phyloP scores from a whole-genome alignment of 2,888 invertebrate genomes.

The Trissolcus brochymenae region DNA sequence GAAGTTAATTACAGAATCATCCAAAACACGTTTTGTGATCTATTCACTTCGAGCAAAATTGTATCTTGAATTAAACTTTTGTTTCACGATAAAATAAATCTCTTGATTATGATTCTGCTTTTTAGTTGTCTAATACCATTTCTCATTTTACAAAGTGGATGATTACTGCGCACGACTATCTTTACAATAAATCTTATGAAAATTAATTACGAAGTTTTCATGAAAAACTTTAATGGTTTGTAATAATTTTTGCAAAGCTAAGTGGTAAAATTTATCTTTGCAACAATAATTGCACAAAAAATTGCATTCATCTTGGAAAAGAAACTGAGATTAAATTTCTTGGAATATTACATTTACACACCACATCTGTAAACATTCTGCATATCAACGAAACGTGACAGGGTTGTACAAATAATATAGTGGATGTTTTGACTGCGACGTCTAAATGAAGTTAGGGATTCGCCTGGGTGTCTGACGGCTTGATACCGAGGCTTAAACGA shows the following conservation, averaged over 20 bases:
- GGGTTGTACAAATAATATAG: constrained; percentile 25
- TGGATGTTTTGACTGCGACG: constrained; percentile 34
- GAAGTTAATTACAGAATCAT: no score
- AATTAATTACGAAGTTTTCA: no score
- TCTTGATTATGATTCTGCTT: no score
- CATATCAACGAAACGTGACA: constrained; percentile 40
- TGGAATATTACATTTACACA: constrained; percentile 1
- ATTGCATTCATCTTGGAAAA: background rate
- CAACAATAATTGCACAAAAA: background rate
- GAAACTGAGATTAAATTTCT: background rate
- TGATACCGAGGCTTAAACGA: constrained; percentile 41
- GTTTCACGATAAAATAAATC: no score
- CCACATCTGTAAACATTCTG: constrained; percentile 18
- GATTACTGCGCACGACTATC: no score
- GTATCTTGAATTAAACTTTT: no score
- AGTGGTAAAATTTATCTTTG: no score
- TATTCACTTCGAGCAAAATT: no score
- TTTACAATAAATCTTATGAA: no score
- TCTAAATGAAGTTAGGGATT: constrained; percentile 47
- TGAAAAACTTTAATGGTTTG: background rate
- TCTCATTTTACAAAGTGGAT: no score
- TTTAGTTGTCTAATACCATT: no score
- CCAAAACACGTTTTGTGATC: no score
- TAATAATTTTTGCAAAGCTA: background rate
- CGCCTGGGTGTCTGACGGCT: constrained; percentile 27